Percentiles rank a stretch among this genome's conserved stretches.
Conservation (phyloP, 1,140 invertebrate species). For the Ips nitidus region DNA sequence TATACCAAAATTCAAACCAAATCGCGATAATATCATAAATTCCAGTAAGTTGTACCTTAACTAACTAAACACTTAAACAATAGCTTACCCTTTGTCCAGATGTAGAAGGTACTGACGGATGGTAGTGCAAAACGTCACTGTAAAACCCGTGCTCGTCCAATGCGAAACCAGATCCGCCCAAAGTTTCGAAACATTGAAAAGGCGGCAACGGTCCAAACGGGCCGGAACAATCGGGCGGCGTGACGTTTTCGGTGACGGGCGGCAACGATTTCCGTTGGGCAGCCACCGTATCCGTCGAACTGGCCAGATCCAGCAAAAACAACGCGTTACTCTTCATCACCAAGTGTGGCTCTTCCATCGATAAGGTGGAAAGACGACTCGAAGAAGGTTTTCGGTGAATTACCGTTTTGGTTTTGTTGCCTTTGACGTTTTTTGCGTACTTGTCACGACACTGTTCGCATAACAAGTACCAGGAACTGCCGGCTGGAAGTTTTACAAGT, state of each 20-base stretch:
- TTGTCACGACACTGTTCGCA: conserved; percentile 88
- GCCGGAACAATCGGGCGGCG: conserved; percentile 57
- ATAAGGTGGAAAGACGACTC: conserved; percentile 45
- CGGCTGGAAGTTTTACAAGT: conserved; percentile 53
- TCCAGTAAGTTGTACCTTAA: too few relatives aligned
- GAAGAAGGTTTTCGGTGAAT: conserved; percentile 39
- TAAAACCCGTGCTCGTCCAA: conserved; percentile 60
- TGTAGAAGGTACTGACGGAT: conserved; percentile 44
- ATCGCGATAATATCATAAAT: too few relatives aligned
- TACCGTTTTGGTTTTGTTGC: conserved; percentile 37
- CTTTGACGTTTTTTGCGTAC: conserved; percentile 64
- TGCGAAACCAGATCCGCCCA: conserved; percentile 61
- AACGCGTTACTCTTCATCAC: conserved; percentile 92
- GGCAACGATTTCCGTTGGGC: conserved; percentile 53
- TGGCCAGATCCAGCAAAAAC: conserved; percentile 87
- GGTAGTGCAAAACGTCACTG: conserved; percentile 56
- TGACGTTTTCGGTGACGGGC: conserved; percentile 63
- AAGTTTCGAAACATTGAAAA: conserved; percentile 75
- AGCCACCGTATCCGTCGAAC: conserved; percentile 62
- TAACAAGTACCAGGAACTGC: conserved; percentile 87
- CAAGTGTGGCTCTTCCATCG: conserved; percentile 66
- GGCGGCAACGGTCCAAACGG: conserved; percentile 66
- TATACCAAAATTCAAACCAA: background rate
- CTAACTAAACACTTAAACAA: background rate
- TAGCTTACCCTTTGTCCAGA: conserved; percentile 51